Conservation (phyloP, 2,797 vertebrate genomes). For the Remorina albescens region DNA sequence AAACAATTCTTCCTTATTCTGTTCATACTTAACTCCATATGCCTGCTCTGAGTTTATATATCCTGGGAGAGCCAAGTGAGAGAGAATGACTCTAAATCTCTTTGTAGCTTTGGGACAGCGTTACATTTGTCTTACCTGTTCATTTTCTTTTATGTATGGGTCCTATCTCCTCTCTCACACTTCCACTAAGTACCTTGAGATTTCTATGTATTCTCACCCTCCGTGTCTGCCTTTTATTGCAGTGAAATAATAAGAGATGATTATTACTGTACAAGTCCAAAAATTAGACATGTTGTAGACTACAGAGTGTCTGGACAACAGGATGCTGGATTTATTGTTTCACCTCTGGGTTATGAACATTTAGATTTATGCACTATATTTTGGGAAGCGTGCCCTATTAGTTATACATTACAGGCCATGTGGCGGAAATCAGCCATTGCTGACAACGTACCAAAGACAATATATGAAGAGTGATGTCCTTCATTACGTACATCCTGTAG, state of each 20-base stretch:
- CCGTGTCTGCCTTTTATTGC: slow-evolving; percentile 44
- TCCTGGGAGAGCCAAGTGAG: slow-evolving; percentile 9
- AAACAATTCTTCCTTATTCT: background rate
- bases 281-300: slow-evolving; percentile 33
- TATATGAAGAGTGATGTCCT: slow-evolving; percentile 16
- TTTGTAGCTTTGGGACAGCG: slow-evolving; percentile 22
- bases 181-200: slow-evolving; percentile 59
- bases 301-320: slow-evolving; percentile 13
- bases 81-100: slow-evolving; percentile 47
- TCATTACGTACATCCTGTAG: slow-evolving; percentile 14
- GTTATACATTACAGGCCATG: background rate
- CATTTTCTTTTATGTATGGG: slow-evolving; percentile 59
- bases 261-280: slow-evolving; percentile 57
- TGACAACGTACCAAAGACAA: background rate
- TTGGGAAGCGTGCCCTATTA: background rate
- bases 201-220: slow-evolving; percentile 43
- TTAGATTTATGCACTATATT: slow-evolving; percentile 6
- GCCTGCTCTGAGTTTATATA: slow-evolving; percentile 3
- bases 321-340: slow-evolving; percentile 15
- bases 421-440: slow-evolving; percentile 12
- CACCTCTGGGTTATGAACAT: background rate
- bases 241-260: slow-evolving; percentile 56
- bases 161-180: slow-evolving; percentile 49
- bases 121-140: slow-evolving; percentile 60
- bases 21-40: slow-evolving; percentile 6